Percentiles rank a stretch among this genome's conserved stretches.
These are phyloP conservation scores for Salvelinus sp. DNA, from an alignment of 2,113 vertebrate species.

Conservation along the genomic window DNA sequence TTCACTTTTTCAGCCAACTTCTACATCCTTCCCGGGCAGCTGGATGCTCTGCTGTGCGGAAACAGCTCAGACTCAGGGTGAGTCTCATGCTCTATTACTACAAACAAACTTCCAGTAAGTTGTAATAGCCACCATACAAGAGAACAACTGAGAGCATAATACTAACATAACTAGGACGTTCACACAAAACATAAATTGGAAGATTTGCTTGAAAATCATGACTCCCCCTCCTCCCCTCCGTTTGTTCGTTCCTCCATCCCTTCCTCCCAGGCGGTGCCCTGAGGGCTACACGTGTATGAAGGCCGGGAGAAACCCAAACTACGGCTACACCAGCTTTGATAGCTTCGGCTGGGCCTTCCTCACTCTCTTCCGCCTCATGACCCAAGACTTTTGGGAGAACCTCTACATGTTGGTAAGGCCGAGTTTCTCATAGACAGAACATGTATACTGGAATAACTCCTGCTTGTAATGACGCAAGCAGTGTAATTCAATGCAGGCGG, in stretches of 20 bases:
- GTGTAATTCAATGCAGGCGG: too few species aligned
- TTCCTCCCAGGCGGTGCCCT: slow-evolving; percentile 82
- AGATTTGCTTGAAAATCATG: too few species aligned
- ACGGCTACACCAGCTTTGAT: slow-evolving; percentile 97
- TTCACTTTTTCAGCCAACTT: slow-evolving; percentile 84
- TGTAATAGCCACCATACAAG: too few species aligned
- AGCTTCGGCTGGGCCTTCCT: slow-evolving; percentile 98
- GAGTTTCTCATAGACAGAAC: too few species aligned
- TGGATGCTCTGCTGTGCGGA: slow-evolving; percentile 93
- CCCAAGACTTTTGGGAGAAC: slow-evolving; percentile 99
- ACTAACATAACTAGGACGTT: background rate
- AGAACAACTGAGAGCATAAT: too few species aligned
- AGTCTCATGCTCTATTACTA: slow-evolving; percentile 56
- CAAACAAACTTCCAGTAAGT: too few species aligned
- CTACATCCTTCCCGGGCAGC: slow-evolving; percentile 82
- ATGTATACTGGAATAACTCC: too few species aligned
- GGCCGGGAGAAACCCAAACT: slow-evolving; percentile 95
- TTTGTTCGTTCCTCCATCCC: too few species aligned
- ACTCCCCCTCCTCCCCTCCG: too few species aligned
- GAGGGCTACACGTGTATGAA: slow-evolving; percentile 96
- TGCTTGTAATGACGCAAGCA: too few species aligned
- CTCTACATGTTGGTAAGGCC: slow-evolving; percentile 90
- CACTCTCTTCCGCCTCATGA: slow-evolving; percentile 98
- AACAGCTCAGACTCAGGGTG: slow-evolving; percentile 97
- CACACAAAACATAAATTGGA: too few species aligned